Percentiles rank a stretch among this genome's conserved stretches.
Evolutionary conservation across 1,140 invertebrate genomes (phyloP).

Genomic region (Sycophila sp.): DNA sequence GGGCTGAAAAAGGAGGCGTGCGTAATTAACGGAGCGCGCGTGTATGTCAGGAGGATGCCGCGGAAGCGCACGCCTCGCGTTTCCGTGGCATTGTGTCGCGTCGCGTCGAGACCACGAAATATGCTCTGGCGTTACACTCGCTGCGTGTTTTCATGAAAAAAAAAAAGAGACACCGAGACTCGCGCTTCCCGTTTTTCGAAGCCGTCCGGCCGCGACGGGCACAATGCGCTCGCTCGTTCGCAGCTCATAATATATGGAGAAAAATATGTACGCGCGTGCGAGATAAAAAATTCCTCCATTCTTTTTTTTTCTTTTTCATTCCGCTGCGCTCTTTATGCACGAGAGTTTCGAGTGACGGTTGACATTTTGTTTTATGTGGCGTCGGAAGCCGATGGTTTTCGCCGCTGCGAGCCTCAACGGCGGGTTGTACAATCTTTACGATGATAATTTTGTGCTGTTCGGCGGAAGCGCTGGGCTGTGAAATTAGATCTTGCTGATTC

Average conservation of each 20-base stretch:
- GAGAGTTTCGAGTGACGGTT: too few species aligned
- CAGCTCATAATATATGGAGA: too few species aligned
- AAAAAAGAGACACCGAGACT: not conserved
- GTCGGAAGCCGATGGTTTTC: too few species aligned
- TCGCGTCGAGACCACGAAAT: conserved; percentile 50
- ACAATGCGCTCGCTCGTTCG: too few species aligned
- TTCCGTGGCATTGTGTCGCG: conserved; percentile 59
- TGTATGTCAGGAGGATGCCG: conserved; percentile 42
- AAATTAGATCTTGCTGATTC: too few species aligned
- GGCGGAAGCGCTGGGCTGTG: too few species aligned
- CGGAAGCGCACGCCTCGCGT: conserved; percentile 55
- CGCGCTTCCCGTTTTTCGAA: conserved; percentile 46
- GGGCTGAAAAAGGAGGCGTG: not conserved
- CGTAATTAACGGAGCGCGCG: conserved; percentile 8
- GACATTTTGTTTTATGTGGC: too few species aligned
- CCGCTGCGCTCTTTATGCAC: not conserved
- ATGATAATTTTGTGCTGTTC: too few species aligned
- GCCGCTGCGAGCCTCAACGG: too few species aligned
- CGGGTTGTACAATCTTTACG: too few species aligned
- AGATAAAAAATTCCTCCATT: conserved; percentile 43
- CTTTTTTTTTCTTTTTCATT: not conserved
- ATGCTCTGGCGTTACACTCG: conserved; percentile 36
- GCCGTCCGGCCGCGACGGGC: conserved; percentile 50
- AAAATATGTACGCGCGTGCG: too few species aligned
- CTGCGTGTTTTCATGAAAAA: conserved; percentile 5